Percentiles rank a stretch among this genome's conserved stretches.
Conservation (phyloP, 2,888 invertebrate species). For the Calameuta filiformis region DNA sequence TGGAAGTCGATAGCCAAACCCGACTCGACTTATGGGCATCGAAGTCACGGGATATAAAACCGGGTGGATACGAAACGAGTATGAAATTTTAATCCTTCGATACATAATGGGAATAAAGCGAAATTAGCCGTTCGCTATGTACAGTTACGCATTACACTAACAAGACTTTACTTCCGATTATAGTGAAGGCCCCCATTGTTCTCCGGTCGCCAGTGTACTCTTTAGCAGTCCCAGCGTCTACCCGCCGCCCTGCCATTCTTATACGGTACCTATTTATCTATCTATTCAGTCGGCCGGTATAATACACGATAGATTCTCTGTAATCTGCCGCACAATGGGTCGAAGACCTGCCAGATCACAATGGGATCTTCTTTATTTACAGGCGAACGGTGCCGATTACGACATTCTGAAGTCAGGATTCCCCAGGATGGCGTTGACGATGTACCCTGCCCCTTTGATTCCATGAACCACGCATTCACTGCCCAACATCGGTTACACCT, state of each 20-base stretch:
- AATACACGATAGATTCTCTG: slow-evolving; percentile 55
- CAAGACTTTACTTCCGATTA: slow-evolving; percentile 62
- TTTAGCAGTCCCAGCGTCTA: slow-evolving; percentile 35
- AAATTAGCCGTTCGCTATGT: slow-evolving; percentile 57
- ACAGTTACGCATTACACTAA: slow-evolving; percentile 62
- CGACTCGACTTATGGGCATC: neutral
- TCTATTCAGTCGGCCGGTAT: slow-evolving; percentile 54
- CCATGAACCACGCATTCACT: neutral
- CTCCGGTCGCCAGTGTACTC: slow-evolving; percentile 44
- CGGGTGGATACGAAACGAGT: neutral
- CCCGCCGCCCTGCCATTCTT: slow-evolving; percentile 35
- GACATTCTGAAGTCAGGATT: slow-evolving; percentile 9
- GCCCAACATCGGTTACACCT: neutral
- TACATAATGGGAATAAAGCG: slow-evolving; percentile 43
- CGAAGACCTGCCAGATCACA: slow-evolving; percentile 20
- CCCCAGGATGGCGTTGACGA: neutral
- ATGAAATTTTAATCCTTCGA: slow-evolving; percentile 35
- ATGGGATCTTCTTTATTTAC: slow-evolving; percentile 19
- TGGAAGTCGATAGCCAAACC: neutral
- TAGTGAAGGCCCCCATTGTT: slow-evolving; percentile 53
- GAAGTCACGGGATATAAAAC: neutral
- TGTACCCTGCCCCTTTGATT: neutral
- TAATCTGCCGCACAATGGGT: slow-evolving; percentile 44
- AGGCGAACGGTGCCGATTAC: slow-evolving; percentile 28
- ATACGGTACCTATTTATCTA: slow-evolving; percentile 54